These are phyloP conservation scores for Malacoraja senta DNA, from an alignment of 2,797 vertebrate genomes.

Conservation along the genomic window DNA sequence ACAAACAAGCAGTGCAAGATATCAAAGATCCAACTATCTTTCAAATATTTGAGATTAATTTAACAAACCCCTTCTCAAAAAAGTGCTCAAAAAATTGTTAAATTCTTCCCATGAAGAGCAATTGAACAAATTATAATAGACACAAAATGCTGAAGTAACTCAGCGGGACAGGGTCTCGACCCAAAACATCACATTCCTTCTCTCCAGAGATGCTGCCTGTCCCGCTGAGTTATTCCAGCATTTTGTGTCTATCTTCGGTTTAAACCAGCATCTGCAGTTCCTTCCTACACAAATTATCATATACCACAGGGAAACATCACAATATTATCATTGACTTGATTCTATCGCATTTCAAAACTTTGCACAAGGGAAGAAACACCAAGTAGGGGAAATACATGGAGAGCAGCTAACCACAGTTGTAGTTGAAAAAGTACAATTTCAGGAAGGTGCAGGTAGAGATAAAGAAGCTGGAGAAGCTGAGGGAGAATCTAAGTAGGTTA, in stretches of 20 bases:
- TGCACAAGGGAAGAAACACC: neutral
- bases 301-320: neutral
- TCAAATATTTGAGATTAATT: neutral
- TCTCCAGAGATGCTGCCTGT: too few species aligned
- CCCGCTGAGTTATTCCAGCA: too few species aligned
- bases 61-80: neutral
- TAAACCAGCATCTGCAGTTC: too few species aligned
- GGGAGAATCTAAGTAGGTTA: neutral
- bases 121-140: neutral
- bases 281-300: neutral
- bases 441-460: neutral
- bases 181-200: too few species aligned
- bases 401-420: neutral
- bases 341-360: neutral
- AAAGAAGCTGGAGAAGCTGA: neutral
- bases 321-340: neutral
- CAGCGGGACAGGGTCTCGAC: too few species aligned
- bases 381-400: neutral
- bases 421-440: neutral
- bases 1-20: neutral
- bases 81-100: neutral
- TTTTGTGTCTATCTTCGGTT: too few species aligned
- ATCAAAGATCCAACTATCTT: neutral
- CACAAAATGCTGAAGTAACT: too few species aligned
- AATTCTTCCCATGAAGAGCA: too few species aligned